These are phyloP conservation scores for Takifugu rubripes DNA, from an alignment of 2,797 vertebrate genomes.

Conservation along the genomic window DNA sequence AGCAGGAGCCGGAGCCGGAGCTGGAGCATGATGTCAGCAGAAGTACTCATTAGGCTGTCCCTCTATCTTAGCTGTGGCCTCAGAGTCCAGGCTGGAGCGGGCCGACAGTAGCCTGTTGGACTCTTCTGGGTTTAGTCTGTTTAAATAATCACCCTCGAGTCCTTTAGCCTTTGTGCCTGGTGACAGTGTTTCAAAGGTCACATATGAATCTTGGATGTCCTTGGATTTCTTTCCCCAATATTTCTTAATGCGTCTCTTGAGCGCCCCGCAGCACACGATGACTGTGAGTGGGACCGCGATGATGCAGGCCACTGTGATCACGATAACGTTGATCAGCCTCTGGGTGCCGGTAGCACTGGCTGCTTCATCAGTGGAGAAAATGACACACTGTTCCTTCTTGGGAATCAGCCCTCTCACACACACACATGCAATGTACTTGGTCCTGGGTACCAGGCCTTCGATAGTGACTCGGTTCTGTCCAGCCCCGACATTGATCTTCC, in stretches of 20 bases:
- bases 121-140: conserved; percentile 84
- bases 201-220: conserved; percentile 86
- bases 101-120: conserved; percentile 89
- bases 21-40: conserved; percentile 85
- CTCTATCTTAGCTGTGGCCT: conserved; percentile 81
- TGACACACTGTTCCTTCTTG: conserved; percentile 92
- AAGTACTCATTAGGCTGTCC: conserved; percentile 90
- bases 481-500: conserved; percentile 82
- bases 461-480: conserved; percentile 87
- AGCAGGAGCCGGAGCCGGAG: conserved; percentile 68
- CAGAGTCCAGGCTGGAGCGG: conserved; percentile 90
- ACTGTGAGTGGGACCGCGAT: conserved; percentile 92
- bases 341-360: conserved; percentile 90
- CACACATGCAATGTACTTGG: conserved; percentile 94
- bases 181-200: conserved; percentile 88
- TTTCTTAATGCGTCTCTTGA: conserved; percentile 89
- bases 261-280: conserved; percentile 89
- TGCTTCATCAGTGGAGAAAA: conserved; percentile 94
- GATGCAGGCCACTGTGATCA: conserved; percentile 91
- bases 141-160: conserved; percentile 83
- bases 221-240: conserved; percentile 79
- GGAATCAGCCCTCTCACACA: conserved; percentile 88
- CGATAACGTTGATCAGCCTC: conserved; percentile 93
- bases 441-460: conserved; percentile 86
- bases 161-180: conserved; percentile 77